Percentiles rank a stretch among this genome's conserved stretches.
These are phyloP conservation scores for Vombatus ursinus DNA, from an alignment of 2,113 vertebrate genomes.

Conservation along the genomic window DNA sequence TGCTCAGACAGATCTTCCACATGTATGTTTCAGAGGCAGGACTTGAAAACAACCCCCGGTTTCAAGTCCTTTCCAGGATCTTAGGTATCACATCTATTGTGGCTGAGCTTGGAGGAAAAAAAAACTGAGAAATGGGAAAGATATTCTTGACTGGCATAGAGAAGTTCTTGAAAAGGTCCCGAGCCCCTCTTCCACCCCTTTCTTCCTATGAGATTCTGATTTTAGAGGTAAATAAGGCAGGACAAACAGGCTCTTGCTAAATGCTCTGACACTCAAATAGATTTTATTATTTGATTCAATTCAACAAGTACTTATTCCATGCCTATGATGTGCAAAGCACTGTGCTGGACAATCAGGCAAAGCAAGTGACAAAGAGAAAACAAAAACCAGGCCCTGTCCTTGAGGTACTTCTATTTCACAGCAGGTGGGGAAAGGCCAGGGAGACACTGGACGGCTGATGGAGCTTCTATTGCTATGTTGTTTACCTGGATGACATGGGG, in stretches of 20 bases:
- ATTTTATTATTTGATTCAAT: too few species aligned
- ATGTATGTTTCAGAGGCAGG: too few species aligned
- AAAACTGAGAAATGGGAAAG: conserved; percentile 28
- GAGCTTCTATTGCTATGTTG: not conserved
- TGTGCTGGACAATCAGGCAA: not conserved
- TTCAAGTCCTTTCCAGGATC: too few species aligned
- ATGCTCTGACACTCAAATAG: too few species aligned
- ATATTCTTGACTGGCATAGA: not conserved
- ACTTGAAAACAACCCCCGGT: too few species aligned
- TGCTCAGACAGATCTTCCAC: too few species aligned
- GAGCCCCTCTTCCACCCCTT: not conserved
- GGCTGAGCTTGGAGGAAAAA: not conserved
- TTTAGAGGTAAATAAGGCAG: conserved; percentile 21
- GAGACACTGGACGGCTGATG: not conserved
- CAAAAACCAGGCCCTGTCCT: not conserved
- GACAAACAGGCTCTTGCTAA: not conserved
- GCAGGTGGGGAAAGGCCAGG: not conserved
- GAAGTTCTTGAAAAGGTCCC: not conserved
- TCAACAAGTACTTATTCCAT: too few species aligned
- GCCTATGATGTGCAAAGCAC: not conserved
- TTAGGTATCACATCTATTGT: not conserved
- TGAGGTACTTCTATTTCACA: not conserved
- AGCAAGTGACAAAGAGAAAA: not conserved
- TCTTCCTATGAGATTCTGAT: not conserved
- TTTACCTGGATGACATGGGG: not conserved